Conservation (phyloP, 30 jellyfish, hydroid and myxozoan species). For the Hydractinia echinata region DNA sequence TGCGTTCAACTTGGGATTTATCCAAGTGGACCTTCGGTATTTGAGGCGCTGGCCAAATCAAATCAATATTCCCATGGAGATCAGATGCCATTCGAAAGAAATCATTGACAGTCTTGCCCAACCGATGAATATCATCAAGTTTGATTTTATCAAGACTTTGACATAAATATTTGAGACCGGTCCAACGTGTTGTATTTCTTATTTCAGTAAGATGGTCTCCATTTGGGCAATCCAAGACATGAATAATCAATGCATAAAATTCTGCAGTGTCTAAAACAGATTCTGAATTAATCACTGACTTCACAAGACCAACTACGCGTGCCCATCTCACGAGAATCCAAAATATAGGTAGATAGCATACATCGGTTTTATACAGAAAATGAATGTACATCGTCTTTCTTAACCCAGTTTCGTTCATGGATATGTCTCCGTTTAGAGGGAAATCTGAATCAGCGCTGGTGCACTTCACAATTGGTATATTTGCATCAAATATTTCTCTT, state of each 20-base stretch:
- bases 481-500: conserved; percentile 39
- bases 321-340: conserved; percentile 88
- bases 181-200: conserved; percentile 8
- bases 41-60: conserved; percentile 54
- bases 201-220: neutral
- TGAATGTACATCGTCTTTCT: conserved; percentile 50
- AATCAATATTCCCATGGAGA: conserved; percentile 26
- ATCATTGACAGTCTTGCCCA: conserved; percentile 45
- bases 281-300: conserved; percentile 24
- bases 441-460: conserved; percentile 45
- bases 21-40: conserved; percentile 43
- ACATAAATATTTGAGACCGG: neutral
- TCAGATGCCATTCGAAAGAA: conserved; percentile 60
- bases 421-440: conserved; percentile 40
- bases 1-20: neutral
- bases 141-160: conserved; percentile 17
- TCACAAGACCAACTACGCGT: conserved; percentile 48
- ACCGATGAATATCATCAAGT: conserved; percentile 19
- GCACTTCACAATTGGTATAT: conserved; percentile 51
- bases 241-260: conserved; percentile 50
- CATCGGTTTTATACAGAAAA: conserved; percentile 31
- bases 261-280: conserved; percentile 68
- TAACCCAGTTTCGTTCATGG: conserved; percentile 55
- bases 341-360: conserved; percentile 28
- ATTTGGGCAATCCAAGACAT: conserved; percentile 21